Evolutionary conservation across 1,140 invertebrate species (phyloP), one percentile per base, ranked within the genome.

Genomic region (Lepidurus arcticus): DNA sequence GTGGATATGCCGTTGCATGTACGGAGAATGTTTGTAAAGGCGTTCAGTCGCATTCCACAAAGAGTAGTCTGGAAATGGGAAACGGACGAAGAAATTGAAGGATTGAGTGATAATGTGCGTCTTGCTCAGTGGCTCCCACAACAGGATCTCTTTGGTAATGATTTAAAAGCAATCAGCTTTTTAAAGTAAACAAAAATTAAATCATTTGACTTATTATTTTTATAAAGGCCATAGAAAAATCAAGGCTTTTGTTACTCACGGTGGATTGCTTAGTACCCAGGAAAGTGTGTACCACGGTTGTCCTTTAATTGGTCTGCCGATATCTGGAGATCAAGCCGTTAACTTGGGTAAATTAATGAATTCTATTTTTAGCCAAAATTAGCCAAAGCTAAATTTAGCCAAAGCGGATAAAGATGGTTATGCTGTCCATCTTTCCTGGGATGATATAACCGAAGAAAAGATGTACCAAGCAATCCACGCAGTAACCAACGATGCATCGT

Each of bases 271-370:
- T 74, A 92, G 92, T 79, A 90, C 93, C 84, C 92, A 91, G 82
- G 93, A 95, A 83, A 91, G 92, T 0, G 91, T 93, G 7, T 93
- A 90, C 82, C 91, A 92, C 82, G 93, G 90, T 11, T 90, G 92
- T 0, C 93, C 93, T 1, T 89, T 93, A 13, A 73, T 92, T 91
- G 11, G 90, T 93, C 0, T 94, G 92, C 84, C 92, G 91, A 81
- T 92, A 93, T 83, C 92, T 93, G 82, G 91, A 92, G 81, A 88
- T 90, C 44, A 76, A 76, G n/a, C 16, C 10, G 75, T 65, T 21
- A 65, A 65, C 21, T 5, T 65, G 0, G 47, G 47, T 65, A 65
- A 65, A 65, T 65, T 65, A 87, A 76, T 16, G 3, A 47, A 47
- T 65, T 65, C 4, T 65, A 26, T 24, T 24, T 24, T 24, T 24